A percentile compares a stretch with the other conserved stretches of the same genome.
phyloP scores from a whole-genome alignment of 64 coral and sea anemone species.

The Platygyra sinensis region DNA sequence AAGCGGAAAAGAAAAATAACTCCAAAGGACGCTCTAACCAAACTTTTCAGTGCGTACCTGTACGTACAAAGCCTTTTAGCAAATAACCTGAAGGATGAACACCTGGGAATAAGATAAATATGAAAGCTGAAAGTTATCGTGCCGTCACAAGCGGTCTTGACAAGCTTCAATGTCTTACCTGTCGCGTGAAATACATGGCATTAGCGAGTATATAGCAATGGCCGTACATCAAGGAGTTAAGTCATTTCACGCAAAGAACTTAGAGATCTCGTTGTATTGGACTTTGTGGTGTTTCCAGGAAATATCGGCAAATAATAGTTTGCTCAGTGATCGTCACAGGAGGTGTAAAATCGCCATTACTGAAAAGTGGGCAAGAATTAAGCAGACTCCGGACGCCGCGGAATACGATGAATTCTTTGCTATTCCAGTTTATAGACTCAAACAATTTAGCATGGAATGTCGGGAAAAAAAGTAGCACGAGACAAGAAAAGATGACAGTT shows the following conservation, averaged over 20 bases:
- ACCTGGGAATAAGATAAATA: background rate
- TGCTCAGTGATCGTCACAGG: background rate
- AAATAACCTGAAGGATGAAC: background rate
- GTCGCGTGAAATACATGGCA: background rate
- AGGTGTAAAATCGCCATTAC: background rate
- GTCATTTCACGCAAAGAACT: background rate
- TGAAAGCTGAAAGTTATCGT: no score
- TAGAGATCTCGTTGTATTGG: background rate
- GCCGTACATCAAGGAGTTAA: background rate
- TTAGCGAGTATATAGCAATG: background rate
- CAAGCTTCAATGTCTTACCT: background rate
- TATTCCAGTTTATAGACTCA: constrained; percentile 59
- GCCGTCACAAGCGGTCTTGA: background rate
- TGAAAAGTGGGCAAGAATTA: background rate
- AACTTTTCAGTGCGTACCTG: background rate
- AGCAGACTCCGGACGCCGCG: background rate
- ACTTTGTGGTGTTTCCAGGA: background rate
- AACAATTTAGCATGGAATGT: constrained; percentile 27
- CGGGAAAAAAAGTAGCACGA: constrained; percentile 1
- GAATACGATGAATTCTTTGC: constrained; percentile 43
- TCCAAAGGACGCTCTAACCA: background rate
- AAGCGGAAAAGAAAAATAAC: background rate
- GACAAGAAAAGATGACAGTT: background rate
- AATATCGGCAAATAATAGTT: background rate
- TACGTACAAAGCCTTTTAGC: background rate